Base-by-base conservation (phyloP, 1,140 invertebrate species). In the Lucilia cuprina region DNA sequence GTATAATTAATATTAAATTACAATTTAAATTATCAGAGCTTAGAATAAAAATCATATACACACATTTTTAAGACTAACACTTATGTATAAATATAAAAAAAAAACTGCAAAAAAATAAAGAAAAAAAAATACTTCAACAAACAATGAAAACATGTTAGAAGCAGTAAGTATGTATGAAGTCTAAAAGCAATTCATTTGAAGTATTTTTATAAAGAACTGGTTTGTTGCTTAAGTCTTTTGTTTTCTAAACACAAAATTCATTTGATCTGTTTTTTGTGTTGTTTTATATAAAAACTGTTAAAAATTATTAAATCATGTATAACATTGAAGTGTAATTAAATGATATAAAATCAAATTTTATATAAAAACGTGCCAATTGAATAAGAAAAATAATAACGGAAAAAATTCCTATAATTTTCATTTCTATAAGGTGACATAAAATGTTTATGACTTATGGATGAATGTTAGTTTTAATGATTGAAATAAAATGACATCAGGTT, bases 141-240 rank as follows among this genome's bases (percentile, higher is more conserved):
- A 80, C 77, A 50, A 49, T 80, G 41, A 80, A 49, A 49, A 49
- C 7, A 49, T 50, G 41, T 49, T 80, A 49, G 47, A 80, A 80
- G 19, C 21, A n/a, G 17, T 65, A 30, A 30, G 25, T 30, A 30
- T 60, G 55, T 17, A 41, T 41, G 41, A 8, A 41, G 34, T 12
- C 13, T 77, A 14, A 75, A 74, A 77, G 47, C 35, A 41, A 77
- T 41, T 12, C 41, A 41, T 8, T 83, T 5, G 21, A 77, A 55
- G 8, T 60, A 60, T 55, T 9, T 21, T 25, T 19, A 19, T 77
- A 50, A 50, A 19, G 74, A 34, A 70, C 83, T 35, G 35, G 83
- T 84, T 84, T 74, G 83, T 84, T 77, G 14, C 83, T 84, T 82
- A 84, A 82, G 78, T 84, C 83, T 84, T 74, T 84, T 82, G 78